A percentile compares a stretch with the other conserved stretches of the same genome.
These are phyloP conservation scores for Drosophila kohkoa DNA, from an alignment of 1,140 invertebrate species.

Conservation along the genomic window DNA sequence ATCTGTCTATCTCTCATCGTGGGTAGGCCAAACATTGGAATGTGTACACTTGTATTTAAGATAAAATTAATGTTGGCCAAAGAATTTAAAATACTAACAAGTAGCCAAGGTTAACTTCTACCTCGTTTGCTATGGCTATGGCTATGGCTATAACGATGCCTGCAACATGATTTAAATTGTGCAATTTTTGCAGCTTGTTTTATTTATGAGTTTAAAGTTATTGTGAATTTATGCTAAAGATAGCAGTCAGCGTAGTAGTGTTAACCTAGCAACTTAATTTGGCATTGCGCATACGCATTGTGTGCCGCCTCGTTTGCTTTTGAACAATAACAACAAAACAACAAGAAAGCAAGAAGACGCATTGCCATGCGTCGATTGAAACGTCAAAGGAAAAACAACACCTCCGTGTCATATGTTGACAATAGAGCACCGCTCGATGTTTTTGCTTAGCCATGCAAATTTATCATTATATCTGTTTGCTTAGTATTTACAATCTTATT, in stretches of 20 bases:
- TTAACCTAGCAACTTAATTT: constrained; percentile 54
- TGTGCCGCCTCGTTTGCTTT: constrained; percentile 22
- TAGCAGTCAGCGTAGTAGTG: constrained; percentile 3
- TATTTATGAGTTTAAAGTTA: constrained; percentile 45
- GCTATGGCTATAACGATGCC: neutral
- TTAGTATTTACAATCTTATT: constrained; percentile 56
- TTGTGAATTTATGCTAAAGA: constrained; percentile 55
- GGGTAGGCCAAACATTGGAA: constrained; percentile 12
- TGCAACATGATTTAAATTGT: constrained; percentile 47
- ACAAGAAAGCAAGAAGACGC: neutral
- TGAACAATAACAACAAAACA: constrained; percentile 4
- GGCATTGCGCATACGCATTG: constrained; percentile 54
- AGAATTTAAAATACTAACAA: constrained; percentile 32
- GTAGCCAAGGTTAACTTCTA: constrained; percentile 34
- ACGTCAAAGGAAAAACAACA: constrained; percentile 39
- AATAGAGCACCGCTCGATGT: constrained; percentile 44
- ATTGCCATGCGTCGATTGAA: constrained; percentile 47
- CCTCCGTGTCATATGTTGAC: constrained; percentile 25
- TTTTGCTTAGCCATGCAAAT: constrained; percentile 52
- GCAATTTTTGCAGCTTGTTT: constrained; percentile 46
- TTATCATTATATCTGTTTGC: constrained; percentile 22
- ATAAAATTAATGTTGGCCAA: constrained; percentile 12
- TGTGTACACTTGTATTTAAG: constrained; percentile 11
- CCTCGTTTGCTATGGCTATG: neutral
- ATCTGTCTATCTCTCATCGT: neutral